Base-by-base conservation (phyloP, 2,797 vertebrate species). In the Caiman crocodilus region DNA sequence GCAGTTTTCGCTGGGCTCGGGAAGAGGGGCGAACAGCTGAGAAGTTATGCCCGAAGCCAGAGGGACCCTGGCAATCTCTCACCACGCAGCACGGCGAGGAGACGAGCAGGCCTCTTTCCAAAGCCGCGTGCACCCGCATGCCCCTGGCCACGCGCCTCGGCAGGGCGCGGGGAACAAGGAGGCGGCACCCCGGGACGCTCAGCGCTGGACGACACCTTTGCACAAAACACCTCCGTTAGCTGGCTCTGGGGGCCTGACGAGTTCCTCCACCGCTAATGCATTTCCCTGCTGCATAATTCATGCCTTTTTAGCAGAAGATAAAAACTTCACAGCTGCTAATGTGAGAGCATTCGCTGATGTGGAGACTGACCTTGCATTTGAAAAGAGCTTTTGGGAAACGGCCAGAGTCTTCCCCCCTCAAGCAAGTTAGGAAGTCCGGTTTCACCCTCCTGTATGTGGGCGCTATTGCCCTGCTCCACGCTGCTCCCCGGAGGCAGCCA, bases 251-350 rank as follows among this genome's bases (percentile, higher is more conserved):
- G n/a, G 63, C 42, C 88, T 81, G 13, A 86, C 73, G 65, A 63
- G 57, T 28, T 60, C n/a, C 30, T 89, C 65, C 18, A 14, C 63
- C 75, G 20, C 6, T 83, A 80, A 60, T 82, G 58, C 21, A 61
- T 74, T 85, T 75, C 71, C 61, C 56, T 77, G 59, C 63, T 92
- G 85, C 90, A 60, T 85, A 93, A 93, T 85, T 91, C 87, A 88
- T 74, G 35, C 69, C 50, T 76, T 93, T 84, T 84, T 67, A 95
- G 89, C 42, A 76, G 79, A 76, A 82, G 91, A 90, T 89, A 84
- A 90, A 97, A 95, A 58, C 88, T 81, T 87, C 63, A 14, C 83
- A 71, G 32, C 91, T 78, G 81, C 88, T 94, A 61, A 92, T 26
- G 87, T 76, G 67, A 56, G 14, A 91, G 75, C 13, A 90, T 82